A percentile compares a stretch with the other conserved stretches of the same genome.
Evolutionary conservation across 2,888 invertebrate species (phyloP).

Genomic region (Colostygia pectinataria): DNA sequence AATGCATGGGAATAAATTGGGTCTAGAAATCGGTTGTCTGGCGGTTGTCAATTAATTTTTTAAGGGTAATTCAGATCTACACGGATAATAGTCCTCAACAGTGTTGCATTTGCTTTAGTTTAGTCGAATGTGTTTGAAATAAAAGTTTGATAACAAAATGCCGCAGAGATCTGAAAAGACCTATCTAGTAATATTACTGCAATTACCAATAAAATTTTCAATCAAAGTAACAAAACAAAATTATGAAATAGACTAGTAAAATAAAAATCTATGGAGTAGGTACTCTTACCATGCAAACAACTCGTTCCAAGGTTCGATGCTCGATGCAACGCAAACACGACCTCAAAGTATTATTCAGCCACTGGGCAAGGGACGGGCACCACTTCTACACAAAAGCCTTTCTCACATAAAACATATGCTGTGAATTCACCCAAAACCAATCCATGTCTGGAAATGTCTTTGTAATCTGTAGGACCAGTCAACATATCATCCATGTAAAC

Average conservation of each 20-base stretch:
- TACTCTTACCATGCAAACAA: slow-evolving; percentile 69
- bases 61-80: no score
- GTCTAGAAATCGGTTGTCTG: no score
- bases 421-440: not conserved
- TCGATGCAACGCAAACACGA: slow-evolving; percentile 67
- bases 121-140: no score
- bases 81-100: no score
- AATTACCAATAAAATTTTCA: no score
- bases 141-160: no score
- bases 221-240: not conserved
- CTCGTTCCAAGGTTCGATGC: slow-evolving; percentile 38
- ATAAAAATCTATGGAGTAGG: slow-evolving; percentile 33
- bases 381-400: slow-evolving; percentile 38
- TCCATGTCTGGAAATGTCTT: not conserved
- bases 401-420: slow-evolving; percentile 4
- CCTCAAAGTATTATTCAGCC: slow-evolving; percentile 96
- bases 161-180: no score
- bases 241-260: no score
- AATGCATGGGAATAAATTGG: no score
- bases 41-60: no score
- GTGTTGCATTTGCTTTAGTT: no score
- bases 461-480: not conserved
- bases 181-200: no score
- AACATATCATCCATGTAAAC: not conserved
- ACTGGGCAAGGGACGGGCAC: slow-evolving; percentile 86